phyloP scores from a whole-genome alignment of 2,797 vertebrate genomes.

The Ispidina lecontei region DNA sequence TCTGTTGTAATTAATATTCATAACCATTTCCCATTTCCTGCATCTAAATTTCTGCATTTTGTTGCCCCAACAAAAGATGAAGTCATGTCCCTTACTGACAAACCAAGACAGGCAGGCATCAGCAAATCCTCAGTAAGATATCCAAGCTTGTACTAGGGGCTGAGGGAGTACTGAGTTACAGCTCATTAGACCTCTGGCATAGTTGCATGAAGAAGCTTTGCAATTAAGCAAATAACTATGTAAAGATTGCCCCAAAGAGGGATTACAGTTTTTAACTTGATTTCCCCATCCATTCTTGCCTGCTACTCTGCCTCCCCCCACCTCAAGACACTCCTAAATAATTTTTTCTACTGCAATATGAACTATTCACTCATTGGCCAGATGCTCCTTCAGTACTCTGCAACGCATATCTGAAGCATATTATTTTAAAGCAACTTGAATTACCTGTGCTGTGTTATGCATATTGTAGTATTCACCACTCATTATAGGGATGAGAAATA shows the following conservation, averaged over 20 bases:
- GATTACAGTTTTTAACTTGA: neutral
- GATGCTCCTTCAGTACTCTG: neutral
- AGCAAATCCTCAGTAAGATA: neutral
- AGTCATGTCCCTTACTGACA: neutral
- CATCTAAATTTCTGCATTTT: neutral
- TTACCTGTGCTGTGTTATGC: neutral
- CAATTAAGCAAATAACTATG: neutral
- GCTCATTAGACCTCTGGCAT: neutral
- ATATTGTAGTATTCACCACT: accelerated
- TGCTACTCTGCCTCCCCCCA: neutral
- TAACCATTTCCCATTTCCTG: neutral
- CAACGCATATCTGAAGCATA: neutral
- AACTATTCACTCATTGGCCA: neutral
- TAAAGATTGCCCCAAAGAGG: neutral
- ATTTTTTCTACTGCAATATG: neutral
- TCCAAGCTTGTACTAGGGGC: neutral
- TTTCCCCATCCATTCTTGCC: neutral
- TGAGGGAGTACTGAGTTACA: neutral
- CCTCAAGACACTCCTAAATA: neutral
- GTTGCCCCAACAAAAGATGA: neutral
- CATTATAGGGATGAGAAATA: neutral
- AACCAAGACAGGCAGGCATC: neutral
- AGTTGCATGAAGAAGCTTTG: neutral
- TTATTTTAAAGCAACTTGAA: neutral
- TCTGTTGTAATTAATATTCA: neutral